Base-by-base conservation (phyloP, 2,888 invertebrate species). In the Apodemia mormo region DNA sequence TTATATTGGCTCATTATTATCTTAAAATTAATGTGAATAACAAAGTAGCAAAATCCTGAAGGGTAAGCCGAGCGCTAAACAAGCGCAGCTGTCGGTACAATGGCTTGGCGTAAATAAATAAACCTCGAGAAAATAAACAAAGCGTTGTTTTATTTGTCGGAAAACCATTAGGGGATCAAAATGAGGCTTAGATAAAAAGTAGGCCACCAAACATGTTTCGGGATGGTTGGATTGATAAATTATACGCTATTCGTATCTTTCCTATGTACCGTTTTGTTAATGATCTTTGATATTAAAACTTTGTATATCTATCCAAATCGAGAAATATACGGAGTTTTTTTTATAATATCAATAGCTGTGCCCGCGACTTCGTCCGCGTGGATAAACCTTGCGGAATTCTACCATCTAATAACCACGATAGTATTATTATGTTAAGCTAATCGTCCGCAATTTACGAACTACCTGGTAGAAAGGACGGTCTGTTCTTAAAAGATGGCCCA, bases 91-190 rank as follows among this genome's bases (percentile, higher is more conserved):
- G 88, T 84, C 83, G 84, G 84, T 82, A 84, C 85, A 84, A 74
- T 74, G 74, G 72, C 72, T 81, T 76, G 75, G 76, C 82, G 77
- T 84, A 88, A 88, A 88, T 88, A 89, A 88, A 89, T 85, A 88
- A 85, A 84, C 82, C 84, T 80, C 78, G 79, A 81, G 80, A 82
- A 85, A 85, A 85, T 87, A 89, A 88, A 88, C 85, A 87, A 86
- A 83, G 81, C 80, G 80, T 79, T 85, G 85, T 86, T 88, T 86
- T 89, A 88, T 88, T 89, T 88, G 89, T 84, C 85, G 85, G 82
- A 81, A 84, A 85, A 86, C 86, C 87, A 89, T 89, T 88, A 85
- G 84, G 85, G 85, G 86, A 85, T 85, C 83, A 85, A 83, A 82
- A 81, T 80, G 81, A 81, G 80, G 80, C 80, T 82, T 81, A 85